These are phyloP conservation scores for Tachyglossus aculeatus DNA, from an alignment of 2,797 vertebrate species.

Conservation along the genomic window DNA sequence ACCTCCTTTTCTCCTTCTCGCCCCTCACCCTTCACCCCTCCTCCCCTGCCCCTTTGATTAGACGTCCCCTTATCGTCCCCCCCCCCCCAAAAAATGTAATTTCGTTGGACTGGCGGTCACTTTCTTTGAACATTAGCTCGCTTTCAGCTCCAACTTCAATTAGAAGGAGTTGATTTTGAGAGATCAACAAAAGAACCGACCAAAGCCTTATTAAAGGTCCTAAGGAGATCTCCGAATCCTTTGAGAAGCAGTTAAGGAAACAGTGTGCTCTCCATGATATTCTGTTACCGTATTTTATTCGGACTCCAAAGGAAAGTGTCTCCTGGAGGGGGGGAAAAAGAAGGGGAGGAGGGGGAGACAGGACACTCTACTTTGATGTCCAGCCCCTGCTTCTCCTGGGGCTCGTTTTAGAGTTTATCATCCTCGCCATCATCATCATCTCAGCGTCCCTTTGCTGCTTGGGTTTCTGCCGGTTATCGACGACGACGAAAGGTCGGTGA, in stretches of 20 bases:
- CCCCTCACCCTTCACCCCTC: slow-evolving; percentile 29
- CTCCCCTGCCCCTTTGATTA: slow-evolving; percentile 73
- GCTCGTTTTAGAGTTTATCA: slow-evolving; percentile 62
- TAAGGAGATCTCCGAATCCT: slow-evolving; percentile 70
- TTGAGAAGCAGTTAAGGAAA: slow-evolving; percentile 78
- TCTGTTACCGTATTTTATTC: slow-evolving; percentile 79
- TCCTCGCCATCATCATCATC: background rate
- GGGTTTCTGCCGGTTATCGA: background rate
- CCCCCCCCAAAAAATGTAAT: slow-evolving; percentile 72
- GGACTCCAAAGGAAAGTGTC: slow-evolving; percentile 73
- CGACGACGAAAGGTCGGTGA: background rate
- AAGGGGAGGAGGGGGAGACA: slow-evolving; percentile 48
- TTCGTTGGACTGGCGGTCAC: slow-evolving; percentile 77
- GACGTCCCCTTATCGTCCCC: slow-evolving; percentile 63
- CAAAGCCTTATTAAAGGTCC: slow-evolving; percentile 74
- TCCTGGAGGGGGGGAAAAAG: slow-evolving; percentile 49
- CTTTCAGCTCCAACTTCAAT: slow-evolving; percentile 85
- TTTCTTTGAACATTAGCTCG: slow-evolving; percentile 89
- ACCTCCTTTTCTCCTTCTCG: slow-evolving; percentile 52
- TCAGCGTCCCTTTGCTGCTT: background rate
- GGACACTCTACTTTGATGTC: slow-evolving; percentile 73
- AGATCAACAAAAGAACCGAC: slow-evolving; percentile 81
- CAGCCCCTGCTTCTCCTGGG: slow-evolving; percentile 41
- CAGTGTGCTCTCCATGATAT: slow-evolving; percentile 74
- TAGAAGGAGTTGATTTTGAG: slow-evolving; percentile 81